phyloP scores from a whole-genome alignment of 1,140 invertebrate species.

The Drosophila kepulauana region DNA sequence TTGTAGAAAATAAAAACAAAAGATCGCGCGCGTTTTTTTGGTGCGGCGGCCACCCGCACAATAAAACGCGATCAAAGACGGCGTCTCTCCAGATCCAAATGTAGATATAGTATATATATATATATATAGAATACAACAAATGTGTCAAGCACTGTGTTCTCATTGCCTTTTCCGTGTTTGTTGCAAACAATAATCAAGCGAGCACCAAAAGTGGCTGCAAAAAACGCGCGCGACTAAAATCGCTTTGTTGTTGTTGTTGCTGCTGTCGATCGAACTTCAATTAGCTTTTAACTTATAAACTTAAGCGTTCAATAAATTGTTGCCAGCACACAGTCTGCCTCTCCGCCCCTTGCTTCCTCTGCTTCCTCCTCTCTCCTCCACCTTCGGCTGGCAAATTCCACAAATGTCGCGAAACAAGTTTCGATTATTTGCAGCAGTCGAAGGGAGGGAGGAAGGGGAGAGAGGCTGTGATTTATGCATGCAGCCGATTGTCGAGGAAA shows the following conservation, averaged over 20 bases:
- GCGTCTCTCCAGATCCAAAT: constrained; percentile 62
- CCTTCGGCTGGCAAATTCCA: constrained; percentile 51
- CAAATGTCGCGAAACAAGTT: constrained; percentile 62
- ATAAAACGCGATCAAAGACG: constrained; percentile 73
- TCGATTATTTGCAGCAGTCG: background rate
- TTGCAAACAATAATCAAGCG: background rate
- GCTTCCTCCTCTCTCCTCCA: too few relatives aligned
- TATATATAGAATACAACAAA: too few relatives aligned
- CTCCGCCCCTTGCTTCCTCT: too few relatives aligned
- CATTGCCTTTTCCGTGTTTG: constrained; percentile 73
- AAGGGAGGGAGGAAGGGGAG: background rate
- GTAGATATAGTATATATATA: constrained; percentile 30
- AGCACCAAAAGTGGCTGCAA: constrained; percentile 58
- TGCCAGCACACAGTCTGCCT: background rate
- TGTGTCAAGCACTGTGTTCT: constrained; percentile 42
- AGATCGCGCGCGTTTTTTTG: constrained; percentile 38
- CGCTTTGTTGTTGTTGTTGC: background rate
- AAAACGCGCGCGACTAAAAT: constrained; percentile 28
- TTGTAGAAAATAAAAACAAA: constrained; percentile 4
- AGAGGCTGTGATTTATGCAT: constrained; percentile 66
- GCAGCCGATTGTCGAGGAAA: constrained; percentile 62
- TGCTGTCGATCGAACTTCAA: constrained; percentile 60
- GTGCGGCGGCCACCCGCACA: constrained; percentile 55
- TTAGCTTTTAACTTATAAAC: constrained; percentile 78
- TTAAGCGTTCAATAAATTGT: constrained; percentile 73